phyloP scores from a whole-genome alignment of 2,113 vertebrate species.

The Orycteropus afer region DNA sequence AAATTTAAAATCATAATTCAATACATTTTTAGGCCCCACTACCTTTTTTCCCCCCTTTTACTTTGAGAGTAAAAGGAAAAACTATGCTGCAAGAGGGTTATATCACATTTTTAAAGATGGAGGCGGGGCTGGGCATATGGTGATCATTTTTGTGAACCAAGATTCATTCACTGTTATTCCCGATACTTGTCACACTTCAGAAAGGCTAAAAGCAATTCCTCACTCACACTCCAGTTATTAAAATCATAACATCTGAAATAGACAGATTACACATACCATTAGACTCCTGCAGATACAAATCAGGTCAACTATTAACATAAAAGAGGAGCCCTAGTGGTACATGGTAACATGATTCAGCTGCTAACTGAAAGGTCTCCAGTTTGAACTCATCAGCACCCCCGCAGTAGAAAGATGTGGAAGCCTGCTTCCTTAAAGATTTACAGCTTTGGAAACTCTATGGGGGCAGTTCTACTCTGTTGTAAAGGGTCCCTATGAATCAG shows the following conservation, averaged over 20 bases:
- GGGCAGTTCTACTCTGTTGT: too few species aligned
- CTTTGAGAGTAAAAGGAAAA: background rate
- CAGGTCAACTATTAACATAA: background rate
- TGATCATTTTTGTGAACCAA: background rate
- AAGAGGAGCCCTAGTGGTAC: too few species aligned
- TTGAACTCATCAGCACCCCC: too few species aligned
- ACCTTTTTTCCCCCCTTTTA: background rate
- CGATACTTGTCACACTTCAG: background rate
- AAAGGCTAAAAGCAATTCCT: background rate
- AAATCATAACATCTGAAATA: background rate
- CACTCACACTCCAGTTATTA: background rate
- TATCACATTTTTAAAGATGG: background rate
- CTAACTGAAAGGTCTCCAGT: too few species aligned
- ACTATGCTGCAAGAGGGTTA: background rate
- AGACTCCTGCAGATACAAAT: background rate
- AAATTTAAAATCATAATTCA: background rate
- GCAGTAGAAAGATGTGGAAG: too few species aligned
- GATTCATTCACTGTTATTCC: background rate
- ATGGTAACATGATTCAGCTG: too few species aligned
- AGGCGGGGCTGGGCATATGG: rapidly evolving
- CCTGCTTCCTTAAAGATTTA: too few species aligned
- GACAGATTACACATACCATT: background rate
- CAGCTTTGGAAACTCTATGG: too few species aligned
- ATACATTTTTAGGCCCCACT: background rate
- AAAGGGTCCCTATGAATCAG: too few species aligned